Evolutionary conservation across 2,113 vertebrate species (phyloP), one percentile per base, ranked within the genome.

Genomic region (Hippocampus barbouri): DNA sequence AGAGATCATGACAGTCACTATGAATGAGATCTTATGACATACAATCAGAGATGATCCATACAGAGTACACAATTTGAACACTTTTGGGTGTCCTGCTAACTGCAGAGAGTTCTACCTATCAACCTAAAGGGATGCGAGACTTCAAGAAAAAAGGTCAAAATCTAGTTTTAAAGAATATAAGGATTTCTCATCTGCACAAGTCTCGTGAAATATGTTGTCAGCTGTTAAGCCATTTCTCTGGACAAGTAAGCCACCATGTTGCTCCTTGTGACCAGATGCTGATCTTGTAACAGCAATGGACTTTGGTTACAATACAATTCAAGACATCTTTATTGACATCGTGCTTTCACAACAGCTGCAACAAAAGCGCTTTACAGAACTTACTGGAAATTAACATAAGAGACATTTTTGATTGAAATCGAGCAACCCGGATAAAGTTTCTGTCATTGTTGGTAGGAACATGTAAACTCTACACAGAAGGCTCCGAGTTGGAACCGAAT

Each of bases 1-100:
- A 85, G 6, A 23, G 54, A 64, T 21, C 56, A 45, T 8, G 8
- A 72, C 16, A 47, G 23, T 59, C 56, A 47, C 45, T 47, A 7
- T 65, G 63, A 54, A 45, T 54, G 20, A 30, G 27, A 18, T 38
- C 21, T 10, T 40, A 63, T 12, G 9, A 63, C 61, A 63, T 63
- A 40, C 53, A 25, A 57, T 54, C 1, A 2, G 23, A 54, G 21
- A 54, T 51, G 51, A 54, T 21, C 8, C 51, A 54, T 54, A 54
- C 5, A 21, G 7, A n/a, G 1, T 9, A 54, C 21, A 23, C 21
- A n/a, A n/a, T 54, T 54, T 54, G 20, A n/a, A 54, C 53, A n/a
- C 7, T 54, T 21, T 54, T 54, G 53, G 9, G 53, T 10, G 53
- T n/a, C 53, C 20, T 54, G 7, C 10, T 11, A 14, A 25, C 18